Conservation (phyloP, 2,797 vertebrate species). For the Euthynnus affinis region DNA sequence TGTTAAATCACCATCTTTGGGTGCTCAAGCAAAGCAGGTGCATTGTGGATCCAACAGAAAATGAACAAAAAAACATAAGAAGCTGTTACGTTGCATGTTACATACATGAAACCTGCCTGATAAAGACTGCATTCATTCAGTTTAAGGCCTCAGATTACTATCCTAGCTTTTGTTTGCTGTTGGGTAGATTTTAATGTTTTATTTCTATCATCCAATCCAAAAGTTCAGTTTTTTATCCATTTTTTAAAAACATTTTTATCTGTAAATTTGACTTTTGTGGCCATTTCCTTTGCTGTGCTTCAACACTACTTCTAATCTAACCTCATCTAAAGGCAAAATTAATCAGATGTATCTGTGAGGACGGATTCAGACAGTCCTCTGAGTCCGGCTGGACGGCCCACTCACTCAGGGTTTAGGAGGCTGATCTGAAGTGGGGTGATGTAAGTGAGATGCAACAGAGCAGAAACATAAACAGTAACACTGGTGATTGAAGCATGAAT, state of each 20-base stretch:
- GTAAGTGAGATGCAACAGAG: slow-evolving; percentile 39
- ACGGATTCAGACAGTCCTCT: slow-evolving; percentile 1
- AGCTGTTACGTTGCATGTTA: neutral
- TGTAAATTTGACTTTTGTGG: neutral
- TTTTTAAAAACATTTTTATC: neutral
- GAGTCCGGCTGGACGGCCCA: neutral
- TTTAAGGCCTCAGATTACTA: neutral
- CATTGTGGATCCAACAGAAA: slow-evolving; percentile 3
- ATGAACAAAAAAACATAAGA: neutral
- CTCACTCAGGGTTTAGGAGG: neutral
- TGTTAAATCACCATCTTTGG: neutral
- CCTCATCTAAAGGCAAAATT: slow-evolving; percentile 8
- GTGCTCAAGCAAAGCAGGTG: neutral
- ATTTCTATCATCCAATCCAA: too few relatives aligned
- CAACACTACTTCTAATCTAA: slow-evolving; percentile 12
- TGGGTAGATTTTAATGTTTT: neutral
- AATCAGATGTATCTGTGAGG: slow-evolving; percentile 1
- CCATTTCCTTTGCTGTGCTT: too few relatives aligned
- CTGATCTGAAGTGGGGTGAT: slow-evolving; percentile 10
- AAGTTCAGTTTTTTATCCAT: too few relatives aligned
- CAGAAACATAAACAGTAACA: neutral
- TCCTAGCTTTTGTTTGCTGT: neutral
- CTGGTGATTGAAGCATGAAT: neutral
- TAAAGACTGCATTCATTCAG: neutral
- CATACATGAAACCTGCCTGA: slow-evolving; percentile 4